Evolutionary conservation across 1,140 invertebrate genomes (phyloP), one percentile per base, ranked within the genome.

Genomic region (Platorchestia sp.): DNA sequence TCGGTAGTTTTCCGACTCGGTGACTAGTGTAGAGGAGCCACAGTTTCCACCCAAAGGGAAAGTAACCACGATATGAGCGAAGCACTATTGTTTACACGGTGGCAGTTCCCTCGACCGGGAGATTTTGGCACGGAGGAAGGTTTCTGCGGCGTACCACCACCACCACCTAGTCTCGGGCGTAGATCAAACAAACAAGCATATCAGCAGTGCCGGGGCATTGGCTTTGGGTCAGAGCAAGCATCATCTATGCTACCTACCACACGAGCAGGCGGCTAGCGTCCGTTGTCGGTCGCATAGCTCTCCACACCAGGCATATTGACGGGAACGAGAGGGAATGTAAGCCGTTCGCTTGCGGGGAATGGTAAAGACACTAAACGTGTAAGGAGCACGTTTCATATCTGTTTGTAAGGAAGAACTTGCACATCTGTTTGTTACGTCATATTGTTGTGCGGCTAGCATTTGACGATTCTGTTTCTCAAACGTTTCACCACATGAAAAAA

Each of bases 111-210:
- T 89, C 87, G 41, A 44, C 87, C 43, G 41, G 87, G 43, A 89
- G 87, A 44, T 41, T 89, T 89, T 42, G 87, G 87, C 87, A 89
- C n/a, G n/a, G 5, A 89, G 41, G 41, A 89, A 89, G 87, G 87
- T 27, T 89, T 89, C 59, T 75, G 59, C 87, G 87, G n/a, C n/a
- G 87, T 44, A 89, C n/a, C 36, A 40, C 7, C 86, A 42, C 43
- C 87, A 42, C 41, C 87, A 44, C 10, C 87, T 42, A 86, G 86
- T 43, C 87, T 42, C 87, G 5, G 14, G n/a, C 91, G 45, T 47
- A 45, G 91, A 93, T 93, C 91, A 93, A 93, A 93, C 91, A 93
- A 93, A 93, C 91, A 93, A 45, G 43, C 43, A n/a, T 93, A 93
- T 93, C 91, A 47, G 43, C 91, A 93, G 19, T 10, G 45, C 91